Base-by-base conservation (phyloP, 92 coral and sea anemone genomes). In the Siderastrea radians region DNA sequence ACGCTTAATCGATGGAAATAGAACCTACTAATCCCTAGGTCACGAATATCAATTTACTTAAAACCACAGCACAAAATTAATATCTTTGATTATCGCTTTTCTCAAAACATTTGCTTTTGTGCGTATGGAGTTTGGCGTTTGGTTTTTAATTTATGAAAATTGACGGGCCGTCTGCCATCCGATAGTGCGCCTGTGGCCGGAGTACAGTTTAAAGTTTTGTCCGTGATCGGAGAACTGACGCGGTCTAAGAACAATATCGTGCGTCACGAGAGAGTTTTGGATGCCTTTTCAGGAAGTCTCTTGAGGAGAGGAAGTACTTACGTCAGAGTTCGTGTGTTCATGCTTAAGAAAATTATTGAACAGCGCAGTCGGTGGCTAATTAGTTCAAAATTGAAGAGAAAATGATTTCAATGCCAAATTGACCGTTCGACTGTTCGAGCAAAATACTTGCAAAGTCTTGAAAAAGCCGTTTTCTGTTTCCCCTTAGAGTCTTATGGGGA, bases 211-310 rank as follows among this genome's bases (percentile, higher is more conserved):
- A n/a, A 14, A 4, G n/a, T 61, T 13, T 7, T n/a, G 66, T 68
- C 55, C 75, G 74, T 67, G 54, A 43, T 76, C 13, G 16, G 60
- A 38, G 11, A 53, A 49, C 84, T 64, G 84, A 80, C 19, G 80
- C 52, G 44, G 46, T 38, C 19, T 47, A 14, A 15, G n/a, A 55
- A 3, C 11, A 12, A 8, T 53, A 54, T 45, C 13, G 11, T 59
- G 68, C 68, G 53, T 77, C 68, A 77, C 52, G 17, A 61, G 5
- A 8, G 61, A 57, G 38, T 26, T 26, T 26, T 26, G 38, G 38
- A 26, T 26, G 38, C 38, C 38, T 26, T 26, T 26, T 26, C 38
- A 26, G 38, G 0, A 26, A 26, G 38, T 26, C 10, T 58, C 15
- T 58, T 58, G 13, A 58, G 10, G 10, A 6, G 10, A 58, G 62